Evolutionary conservation across 2,113 vertebrate species (phyloP).

Genomic region (Apaloderma vittatum): DNA sequence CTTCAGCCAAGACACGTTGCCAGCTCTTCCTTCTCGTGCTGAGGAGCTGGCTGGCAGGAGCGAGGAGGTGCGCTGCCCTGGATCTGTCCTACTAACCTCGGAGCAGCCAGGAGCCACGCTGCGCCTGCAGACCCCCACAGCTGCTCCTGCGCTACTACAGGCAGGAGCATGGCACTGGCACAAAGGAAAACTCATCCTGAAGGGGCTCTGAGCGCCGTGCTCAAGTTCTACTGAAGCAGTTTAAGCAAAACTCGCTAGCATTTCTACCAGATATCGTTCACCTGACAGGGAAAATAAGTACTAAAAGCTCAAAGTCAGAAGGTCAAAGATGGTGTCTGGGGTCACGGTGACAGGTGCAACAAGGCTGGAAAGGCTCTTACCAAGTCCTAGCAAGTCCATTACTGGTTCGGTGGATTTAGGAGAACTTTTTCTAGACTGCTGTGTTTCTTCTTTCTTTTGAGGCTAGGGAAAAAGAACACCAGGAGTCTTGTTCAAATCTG

Average conservation of each 20-base stretch:
- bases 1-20: neutral
- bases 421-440: conserved; percentile 83
- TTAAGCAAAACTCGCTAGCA: too few relatives aligned
- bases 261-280: neutral
- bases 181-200: rapidly evolving
- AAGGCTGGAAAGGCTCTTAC: conserved; percentile 77
- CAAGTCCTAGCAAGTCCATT: conserved; percentile 93
- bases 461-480: conserved; percentile 62
- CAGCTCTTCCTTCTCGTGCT: neutral
- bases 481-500: neutral
- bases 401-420: conserved; percentile 88
- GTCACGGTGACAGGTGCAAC: rapidly evolving
- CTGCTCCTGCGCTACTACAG: neutral
- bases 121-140: neutral
- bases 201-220: neutral
- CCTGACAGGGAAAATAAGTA: rapidly evolving
- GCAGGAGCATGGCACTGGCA: neutral
- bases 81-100: neutral
- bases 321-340: rapidly evolving
- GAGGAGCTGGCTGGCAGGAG: neutral
- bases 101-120: neutral
- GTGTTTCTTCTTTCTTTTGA: conserved; percentile 86
- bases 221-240: neutral
- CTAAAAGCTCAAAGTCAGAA: neutral
- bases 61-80: rapidly evolving